Evolutionary conservation across 2,113 vertebrate genomes (phyloP).

Genomic region (Stigmatopora nigra): DNA sequence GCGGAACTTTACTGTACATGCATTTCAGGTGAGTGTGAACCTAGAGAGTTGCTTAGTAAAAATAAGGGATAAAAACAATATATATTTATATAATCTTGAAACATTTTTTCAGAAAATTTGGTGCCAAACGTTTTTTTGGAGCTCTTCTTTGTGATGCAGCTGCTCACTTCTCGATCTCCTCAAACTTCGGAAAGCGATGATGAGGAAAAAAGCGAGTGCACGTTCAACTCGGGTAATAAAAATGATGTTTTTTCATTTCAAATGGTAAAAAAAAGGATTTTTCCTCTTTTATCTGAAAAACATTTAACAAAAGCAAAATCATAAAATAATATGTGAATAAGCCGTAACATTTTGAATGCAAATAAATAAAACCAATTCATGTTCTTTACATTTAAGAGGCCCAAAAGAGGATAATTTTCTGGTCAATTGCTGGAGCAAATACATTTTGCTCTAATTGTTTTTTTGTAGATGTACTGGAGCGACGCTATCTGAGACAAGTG

Average conservation of each 20-base stretch:
- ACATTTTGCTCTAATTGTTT: background rate
- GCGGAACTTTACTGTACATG: constrained; percentile 85
- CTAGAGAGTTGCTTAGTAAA: constrained; percentile 18
- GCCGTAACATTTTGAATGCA: too few relatives aligned
- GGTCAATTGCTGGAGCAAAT: too few relatives aligned
- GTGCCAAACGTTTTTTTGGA: constrained; percentile 95
- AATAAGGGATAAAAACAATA: background rate
- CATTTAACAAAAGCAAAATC: too few relatives aligned
- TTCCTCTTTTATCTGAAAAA: too few relatives aligned
- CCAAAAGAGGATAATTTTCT: too few relatives aligned
- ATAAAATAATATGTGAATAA: too few relatives aligned
- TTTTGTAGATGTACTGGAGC: constrained; percentile 73
- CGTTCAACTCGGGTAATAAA: constrained; percentile 42
- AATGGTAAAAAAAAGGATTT: too few relatives aligned
- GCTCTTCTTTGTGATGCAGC: constrained; percentile 91
- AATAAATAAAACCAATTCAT: too few relatives aligned
- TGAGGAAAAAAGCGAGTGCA: constrained; percentile 35
- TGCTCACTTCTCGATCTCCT: constrained; percentile 79
- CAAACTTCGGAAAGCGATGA: constrained; percentile 23
- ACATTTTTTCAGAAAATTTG: constrained; percentile 30
- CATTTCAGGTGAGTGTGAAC: constrained; percentile 78
- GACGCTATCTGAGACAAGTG: constrained; percentile 78
- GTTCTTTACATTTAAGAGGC: too few relatives aligned
- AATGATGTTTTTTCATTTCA: too few relatives aligned
- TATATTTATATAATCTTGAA: background rate